Evolutionary conservation across 2,113 vertebrate genomes (phyloP), one percentile per base, ranked within the genome.

Genomic region (Rhadina sibilatrix): DNA sequence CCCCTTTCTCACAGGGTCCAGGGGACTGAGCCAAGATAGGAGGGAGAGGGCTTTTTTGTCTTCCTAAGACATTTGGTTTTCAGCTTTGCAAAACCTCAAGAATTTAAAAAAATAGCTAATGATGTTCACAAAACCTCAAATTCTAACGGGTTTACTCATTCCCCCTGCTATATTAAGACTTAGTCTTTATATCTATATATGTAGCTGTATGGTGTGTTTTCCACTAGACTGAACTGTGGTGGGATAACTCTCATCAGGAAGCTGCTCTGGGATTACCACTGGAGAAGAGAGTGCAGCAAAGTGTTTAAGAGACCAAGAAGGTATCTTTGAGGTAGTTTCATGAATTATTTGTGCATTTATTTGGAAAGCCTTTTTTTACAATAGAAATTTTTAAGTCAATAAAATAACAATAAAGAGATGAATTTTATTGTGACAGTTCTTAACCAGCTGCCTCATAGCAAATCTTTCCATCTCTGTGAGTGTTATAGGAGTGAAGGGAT

Each of bases 91-190:
- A 96, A 95, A 94, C 94, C 94, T 94, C 95, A 96, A 89, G 95
- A 95, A 96, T 97, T 94, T 30, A 0, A 71, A 89, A 94, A 94
- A 96, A 74, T 37, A 78, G 81, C 69, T 96, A 96, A 94, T 95
- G 87, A 94, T 95, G 94, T 85, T 95, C 90, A 82, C 57, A 93
- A 96, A 97, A 93, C 96, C 94, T 96, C 95, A 94, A 71, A 96
- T 97, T 97, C 94, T 96, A 89, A 77, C 79, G 77, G 83, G 84
- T 97, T 96, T 95, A 89, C 91, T 97, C 96, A 96, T 87, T 80
- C 56, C 3, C 20, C 27, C 28, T 53, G 56, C 72, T 79, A 71
- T 68, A 82, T 91, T 93, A 87, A 92, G 78, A 57, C 57, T 75
- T 49, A 53, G 53, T 69, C 69, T 94, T 87, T 80, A 20, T 89